phyloP scores from a whole-genome alignment of 2,888 invertebrate species.

The Plebejus melissa region DNA sequence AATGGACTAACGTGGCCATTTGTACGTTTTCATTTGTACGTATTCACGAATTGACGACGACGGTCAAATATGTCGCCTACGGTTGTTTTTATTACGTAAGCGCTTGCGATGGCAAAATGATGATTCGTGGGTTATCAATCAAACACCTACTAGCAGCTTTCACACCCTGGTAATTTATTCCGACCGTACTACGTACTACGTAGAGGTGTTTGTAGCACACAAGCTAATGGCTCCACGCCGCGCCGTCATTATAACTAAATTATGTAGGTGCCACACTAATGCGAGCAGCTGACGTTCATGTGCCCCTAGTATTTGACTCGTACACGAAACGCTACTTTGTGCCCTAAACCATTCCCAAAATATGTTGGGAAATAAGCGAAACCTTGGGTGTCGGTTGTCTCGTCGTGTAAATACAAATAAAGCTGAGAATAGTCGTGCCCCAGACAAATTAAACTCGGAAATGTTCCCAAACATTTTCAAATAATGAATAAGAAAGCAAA shows the following conservation, averaged over 20 bases:
- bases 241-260: conserved; percentile 62
- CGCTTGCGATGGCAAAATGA: background rate
- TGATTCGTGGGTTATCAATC: conserved; percentile 30
- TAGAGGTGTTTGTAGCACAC: conserved; percentile 31
- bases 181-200: conserved; percentile 28
- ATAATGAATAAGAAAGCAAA: background rate
- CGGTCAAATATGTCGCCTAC: background rate
- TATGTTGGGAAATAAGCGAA: conserved; percentile 26
- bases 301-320: conserved; percentile 49
- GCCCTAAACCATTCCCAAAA: conserved; percentile 24
- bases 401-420: conserved; percentile 4
- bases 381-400: background rate
- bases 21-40: background rate
- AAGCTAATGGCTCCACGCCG: conserved; percentile 47
- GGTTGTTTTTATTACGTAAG: background rate
- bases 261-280: conserved; percentile 57
- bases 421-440: conserved; percentile 4
- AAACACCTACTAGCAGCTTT: conserved; percentile 35
- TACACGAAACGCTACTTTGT: conserved; percentile 46
- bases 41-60: background rate
- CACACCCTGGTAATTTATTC: conserved; percentile 33
- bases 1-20: background rate
- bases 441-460: conserved; percentile 1
- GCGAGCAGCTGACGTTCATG: conserved; percentile 44
- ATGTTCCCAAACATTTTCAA: background rate